Percentiles rank a stretch among this genome's conserved stretches.
Conservation (phyloP, 2,888 invertebrate species). For the Ptilodon capucinus region DNA sequence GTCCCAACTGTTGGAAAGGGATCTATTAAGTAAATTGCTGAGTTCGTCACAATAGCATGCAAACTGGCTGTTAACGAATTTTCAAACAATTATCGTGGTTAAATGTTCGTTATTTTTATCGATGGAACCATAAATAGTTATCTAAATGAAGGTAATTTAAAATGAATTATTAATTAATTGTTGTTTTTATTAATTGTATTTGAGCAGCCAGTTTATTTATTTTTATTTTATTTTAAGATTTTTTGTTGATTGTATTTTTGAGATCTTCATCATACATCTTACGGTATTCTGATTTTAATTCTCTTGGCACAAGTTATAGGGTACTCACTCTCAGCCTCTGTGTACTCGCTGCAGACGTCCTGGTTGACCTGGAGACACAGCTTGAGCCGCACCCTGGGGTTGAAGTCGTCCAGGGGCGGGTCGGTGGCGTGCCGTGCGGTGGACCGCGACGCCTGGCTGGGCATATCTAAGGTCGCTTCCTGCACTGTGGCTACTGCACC, state of each 20-base stretch:
- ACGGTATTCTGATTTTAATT: too few relatives aligned
- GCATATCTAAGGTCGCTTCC: conserved; percentile 86
- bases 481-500: conserved; percentile 87
- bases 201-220: too few relatives aligned
- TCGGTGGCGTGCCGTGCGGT: conserved; percentile 80
- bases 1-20: conserved; percentile 85
- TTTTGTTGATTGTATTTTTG: too few relatives aligned
- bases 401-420: conserved; percentile 84
- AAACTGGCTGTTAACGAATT: neutral
- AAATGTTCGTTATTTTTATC: too few relatives aligned
- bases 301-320: too few relatives aligned
- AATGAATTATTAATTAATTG: too few relatives aligned
- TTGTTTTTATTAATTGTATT: too few relatives aligned
- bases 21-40: neutral
- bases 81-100: too few relatives aligned
- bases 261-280: too few relatives aligned
- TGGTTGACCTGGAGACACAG: conserved; percentile 91
- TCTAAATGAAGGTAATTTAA: too few relatives aligned
- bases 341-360: conserved; percentile 92
- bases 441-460: conserved; percentile 51
- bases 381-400: conserved; percentile 89
- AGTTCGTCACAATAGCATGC: neutral
- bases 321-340: conserved; percentile 91
- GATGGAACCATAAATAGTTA: too few relatives aligned
- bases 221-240: too few relatives aligned